Evolutionary conservation across 2,113 vertebrate genomes (phyloP), one percentile per base, ranked within the genome.

Genomic region (Larimichthys crocea): DNA sequence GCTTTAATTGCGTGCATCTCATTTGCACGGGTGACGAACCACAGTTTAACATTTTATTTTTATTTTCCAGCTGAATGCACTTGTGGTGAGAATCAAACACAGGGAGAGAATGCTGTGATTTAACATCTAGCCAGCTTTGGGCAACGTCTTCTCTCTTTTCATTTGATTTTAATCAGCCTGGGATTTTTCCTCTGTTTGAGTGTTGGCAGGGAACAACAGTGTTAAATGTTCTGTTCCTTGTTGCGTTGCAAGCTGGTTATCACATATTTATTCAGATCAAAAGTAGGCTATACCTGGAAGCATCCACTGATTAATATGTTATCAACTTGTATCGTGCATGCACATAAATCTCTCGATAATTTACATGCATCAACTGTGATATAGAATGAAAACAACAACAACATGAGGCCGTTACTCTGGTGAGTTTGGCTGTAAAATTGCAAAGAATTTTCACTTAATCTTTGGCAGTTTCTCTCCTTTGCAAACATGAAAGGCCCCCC

Each of bases 221-320:
- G 90, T 93, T 93, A 93, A 95, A 93, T 90, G 91, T 86, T 93
- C 81, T 86, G 88, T 89, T 93, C 80, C 83, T 91, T 53, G 71
- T 86, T 88, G 90, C 68, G 73, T 78, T 79, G 82, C 89, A 90
- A 91, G 86, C 84, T 77, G 87, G 84, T 91, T 94, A 88, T 84
- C 19, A 78, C 84, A 86, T 89, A 92, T 93, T 94, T 86, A 93
- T 92, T 88, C 90, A 83, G 79, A 67, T 81, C 87, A 93, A 89
- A 95, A 93, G 84, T 90, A 91, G 89, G 87, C 92, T 93, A 91
- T 93, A 94, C 92, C 94, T 94, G 85, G 90, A 73, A 94, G 92
- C 91, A 64, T 85, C 78, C 74, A 9, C 88, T 92, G 77, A 94
- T 94, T 93, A 94, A 89, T 92, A 92, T 94, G 91, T 92, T 89